Evolutionary conservation across 2,888 invertebrate genomes (phyloP).

Genomic region (Dicranocentrus wangi): DNA sequence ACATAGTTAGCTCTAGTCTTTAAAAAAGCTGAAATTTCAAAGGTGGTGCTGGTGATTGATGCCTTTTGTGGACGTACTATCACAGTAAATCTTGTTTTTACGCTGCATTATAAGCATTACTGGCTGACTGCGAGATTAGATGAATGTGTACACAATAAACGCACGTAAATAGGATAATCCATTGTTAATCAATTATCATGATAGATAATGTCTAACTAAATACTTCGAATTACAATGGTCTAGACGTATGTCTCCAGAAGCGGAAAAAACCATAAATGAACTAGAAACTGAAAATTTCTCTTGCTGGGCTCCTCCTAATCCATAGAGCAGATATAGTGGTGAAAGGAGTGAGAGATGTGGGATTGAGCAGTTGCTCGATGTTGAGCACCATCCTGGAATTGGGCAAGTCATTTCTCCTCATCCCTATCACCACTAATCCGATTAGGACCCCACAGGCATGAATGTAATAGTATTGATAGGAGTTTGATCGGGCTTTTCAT

Average conservation of each 20-base stretch:
- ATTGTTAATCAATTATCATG: too few species aligned
- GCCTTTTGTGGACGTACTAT: conserved; percentile 22
- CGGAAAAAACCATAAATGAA: too few species aligned
- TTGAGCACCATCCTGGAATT: conserved; percentile 56
- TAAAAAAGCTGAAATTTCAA: too few species aligned
- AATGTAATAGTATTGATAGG: not conserved
- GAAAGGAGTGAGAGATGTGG: conserved; percentile 21
- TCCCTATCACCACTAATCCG: not conserved
- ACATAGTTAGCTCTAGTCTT: not conserved
- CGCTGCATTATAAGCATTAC: too few species aligned
- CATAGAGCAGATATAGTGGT: not conserved
- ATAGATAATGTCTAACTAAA: too few species aligned
- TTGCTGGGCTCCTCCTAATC: too few species aligned
- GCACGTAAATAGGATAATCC: too few species aligned
- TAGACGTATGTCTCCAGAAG: too few species aligned
- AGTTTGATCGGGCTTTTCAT: not conserved
- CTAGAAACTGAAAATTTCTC: too few species aligned
- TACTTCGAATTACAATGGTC: too few species aligned
- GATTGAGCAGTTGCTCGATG: conserved; percentile 53
- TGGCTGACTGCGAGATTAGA: too few species aligned
- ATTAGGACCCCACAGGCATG: not conserved
- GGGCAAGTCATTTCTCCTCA: conserved; percentile 48
- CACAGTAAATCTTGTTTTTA: not conserved
- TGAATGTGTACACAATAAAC: too few species aligned
- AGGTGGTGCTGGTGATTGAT: conserved; percentile 33